Evolutionary conservation across 2,113 vertebrate species (phyloP).

Genomic region (Oncorhynchus kisutch): DNA sequence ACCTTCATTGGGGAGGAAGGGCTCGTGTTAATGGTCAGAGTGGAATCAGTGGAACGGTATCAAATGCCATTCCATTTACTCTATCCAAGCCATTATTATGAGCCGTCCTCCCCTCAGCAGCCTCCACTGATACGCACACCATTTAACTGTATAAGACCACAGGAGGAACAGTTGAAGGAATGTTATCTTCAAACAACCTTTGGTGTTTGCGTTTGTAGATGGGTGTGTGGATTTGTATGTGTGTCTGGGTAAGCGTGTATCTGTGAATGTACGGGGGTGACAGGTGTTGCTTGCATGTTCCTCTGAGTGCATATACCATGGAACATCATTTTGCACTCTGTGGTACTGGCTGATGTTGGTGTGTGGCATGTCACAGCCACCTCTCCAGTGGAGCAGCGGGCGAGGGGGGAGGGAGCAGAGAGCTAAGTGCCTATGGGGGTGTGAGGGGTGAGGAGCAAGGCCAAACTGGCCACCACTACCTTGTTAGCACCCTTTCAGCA

Average conservation of each 20-base stretch:
- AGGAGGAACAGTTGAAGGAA: no score
- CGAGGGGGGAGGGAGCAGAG: slow-evolving; percentile 25
- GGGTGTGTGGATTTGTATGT: background rate
- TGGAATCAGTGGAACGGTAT: no score
- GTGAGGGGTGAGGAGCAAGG: background rate
- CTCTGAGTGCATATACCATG: background rate
- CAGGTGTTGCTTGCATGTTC: background rate
- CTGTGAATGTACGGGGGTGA: background rate
- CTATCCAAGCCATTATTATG: no score
- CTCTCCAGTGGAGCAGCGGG: slow-evolving; percentile 6
- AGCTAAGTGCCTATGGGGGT: slow-evolving; percentile 27
- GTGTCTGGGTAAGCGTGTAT: background rate
- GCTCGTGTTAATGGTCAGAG: no score
- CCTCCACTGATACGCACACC: no score
- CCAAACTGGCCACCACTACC: background rate
- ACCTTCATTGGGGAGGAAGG: no score
- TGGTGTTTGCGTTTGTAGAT: background rate
- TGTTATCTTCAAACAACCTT: slow-evolving; percentile 10
- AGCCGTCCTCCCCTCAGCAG: no score
- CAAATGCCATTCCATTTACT: no score
- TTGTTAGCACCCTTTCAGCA: background rate
- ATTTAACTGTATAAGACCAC: no score
- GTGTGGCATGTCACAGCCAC: no score
- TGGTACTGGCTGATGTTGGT: background rate
- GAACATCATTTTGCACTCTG: background rate